phyloP scores from a whole-genome alignment of 2,888 invertebrate genomes.

The Ctenicera cuprea region DNA sequence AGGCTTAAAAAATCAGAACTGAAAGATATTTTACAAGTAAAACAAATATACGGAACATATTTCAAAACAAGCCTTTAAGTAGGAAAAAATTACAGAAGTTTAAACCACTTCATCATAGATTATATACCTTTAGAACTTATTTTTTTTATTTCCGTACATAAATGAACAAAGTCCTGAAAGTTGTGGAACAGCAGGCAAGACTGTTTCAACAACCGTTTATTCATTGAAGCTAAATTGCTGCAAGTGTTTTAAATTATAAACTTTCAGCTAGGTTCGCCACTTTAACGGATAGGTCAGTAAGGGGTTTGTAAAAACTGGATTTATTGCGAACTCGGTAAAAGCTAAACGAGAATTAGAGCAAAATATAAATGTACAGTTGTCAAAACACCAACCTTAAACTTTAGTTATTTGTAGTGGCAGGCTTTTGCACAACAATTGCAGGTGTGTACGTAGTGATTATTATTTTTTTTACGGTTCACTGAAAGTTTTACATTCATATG shows the following conservation, averaged over 20 bases:
- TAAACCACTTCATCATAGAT: no score
- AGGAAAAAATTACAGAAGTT: no score
- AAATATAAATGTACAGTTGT: slow-evolving; percentile 8
- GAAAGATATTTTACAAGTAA: background rate
- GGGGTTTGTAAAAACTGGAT: slow-evolving; percentile 14
- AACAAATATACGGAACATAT: no score
- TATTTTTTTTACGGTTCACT: slow-evolving; percentile 3
- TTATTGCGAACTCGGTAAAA: slow-evolving; percentile 12
- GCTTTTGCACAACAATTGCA: slow-evolving; percentile 24
- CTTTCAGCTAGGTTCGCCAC: slow-evolving; percentile 3
- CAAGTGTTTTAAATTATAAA: slow-evolving; percentile 10
- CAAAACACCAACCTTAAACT: slow-evolving; percentile 28
- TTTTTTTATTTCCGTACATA: no score
- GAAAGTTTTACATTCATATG: slow-evolving; percentile 5
- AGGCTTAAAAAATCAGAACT: background rate
- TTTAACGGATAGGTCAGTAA: slow-evolving; percentile 5
- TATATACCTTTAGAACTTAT: no score
- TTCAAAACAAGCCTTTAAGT: no score
- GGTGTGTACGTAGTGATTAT: slow-evolving; percentile 20
- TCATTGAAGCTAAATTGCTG: slow-evolving; percentile 1
- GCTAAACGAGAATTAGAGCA: slow-evolving; percentile 17
- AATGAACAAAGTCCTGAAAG: no score
- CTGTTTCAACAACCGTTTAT: background rate
- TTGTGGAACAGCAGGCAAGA: background rate
- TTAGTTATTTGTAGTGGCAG: slow-evolving; percentile 6